A percentile compares a stretch with the other conserved stretches of the same genome.
Evolutionary conservation across 1,140 invertebrate genomes (phyloP).

Genomic region (Luehdorfia chinensis): DNA sequence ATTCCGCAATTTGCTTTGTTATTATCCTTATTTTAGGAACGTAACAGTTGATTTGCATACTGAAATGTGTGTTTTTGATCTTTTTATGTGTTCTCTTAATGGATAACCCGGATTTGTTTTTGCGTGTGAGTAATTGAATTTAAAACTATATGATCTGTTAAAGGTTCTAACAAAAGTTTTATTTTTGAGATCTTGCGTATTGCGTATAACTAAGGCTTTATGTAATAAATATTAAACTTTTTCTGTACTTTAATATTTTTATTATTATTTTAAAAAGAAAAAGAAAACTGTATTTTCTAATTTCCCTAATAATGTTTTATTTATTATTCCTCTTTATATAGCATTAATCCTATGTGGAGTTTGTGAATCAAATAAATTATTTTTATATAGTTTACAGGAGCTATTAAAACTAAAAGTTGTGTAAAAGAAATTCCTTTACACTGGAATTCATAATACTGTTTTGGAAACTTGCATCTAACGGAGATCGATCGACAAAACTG

Average conservation of each 20-base stretch:
- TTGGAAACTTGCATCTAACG: conserved; percentile 45
- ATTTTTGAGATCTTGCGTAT: conserved; percentile 1
- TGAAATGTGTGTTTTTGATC: conserved; percentile 14
- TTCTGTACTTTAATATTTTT: too few species aligned
- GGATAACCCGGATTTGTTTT: conserved; percentile 32
- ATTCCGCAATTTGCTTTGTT: background rate
- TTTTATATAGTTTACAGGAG: too few species aligned
- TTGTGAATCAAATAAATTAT: too few species aligned
- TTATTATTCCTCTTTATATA: too few species aligned
- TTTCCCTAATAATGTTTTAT: too few species aligned
- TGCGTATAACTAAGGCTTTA: too few species aligned
- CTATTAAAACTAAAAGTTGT: too few species aligned
- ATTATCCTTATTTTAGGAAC: conserved; percentile 7
- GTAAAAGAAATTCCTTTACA: background rate
- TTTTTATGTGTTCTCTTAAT: conserved; percentile 22
- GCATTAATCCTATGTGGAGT: too few species aligned
- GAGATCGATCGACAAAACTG: conserved; percentile 44
- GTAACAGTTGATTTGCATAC: conserved; percentile 11
- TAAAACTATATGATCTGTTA: conserved; percentile 22
- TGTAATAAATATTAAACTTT: too few species aligned
- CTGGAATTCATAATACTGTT: conserved; percentile 30
- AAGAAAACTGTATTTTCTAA: too few species aligned
- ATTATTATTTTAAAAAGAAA: too few species aligned
- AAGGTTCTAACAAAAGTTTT: conserved; percentile 4
- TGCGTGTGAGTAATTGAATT: conserved; percentile 15